Percentiles rank a stretch among this genome's conserved stretches.
These are phyloP conservation scores for Amblyteles armatorius DNA, from an alignment of 2,888 invertebrate genomes.

Conservation along the genomic window DNA sequence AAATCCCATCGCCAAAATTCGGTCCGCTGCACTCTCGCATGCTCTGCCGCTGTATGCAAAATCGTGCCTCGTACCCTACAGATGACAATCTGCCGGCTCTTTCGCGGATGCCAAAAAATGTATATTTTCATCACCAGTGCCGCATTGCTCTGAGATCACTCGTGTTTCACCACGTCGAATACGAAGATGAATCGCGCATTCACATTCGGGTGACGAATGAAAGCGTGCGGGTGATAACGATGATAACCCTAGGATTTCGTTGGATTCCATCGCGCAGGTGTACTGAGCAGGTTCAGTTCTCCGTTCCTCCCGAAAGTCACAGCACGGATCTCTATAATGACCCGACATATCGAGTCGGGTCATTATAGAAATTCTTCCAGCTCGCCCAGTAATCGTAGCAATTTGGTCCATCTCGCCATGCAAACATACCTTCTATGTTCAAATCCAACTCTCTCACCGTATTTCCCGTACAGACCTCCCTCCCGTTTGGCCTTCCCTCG, in stretches of 20 bases:
- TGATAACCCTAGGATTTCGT: too few species aligned
- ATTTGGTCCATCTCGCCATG: not conserved
- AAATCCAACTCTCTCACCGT: constrained; percentile 26
- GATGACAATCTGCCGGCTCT: constrained; percentile 20
- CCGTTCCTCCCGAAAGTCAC: too few species aligned
- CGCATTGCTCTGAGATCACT: not conserved
- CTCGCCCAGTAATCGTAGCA: not conserved
- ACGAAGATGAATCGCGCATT: not conserved
- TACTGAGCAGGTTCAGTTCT: too few species aligned
- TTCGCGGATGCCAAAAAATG: constrained; percentile 24
- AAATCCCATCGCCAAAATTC: constrained; percentile 71
- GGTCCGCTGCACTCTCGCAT: constrained; percentile 19
- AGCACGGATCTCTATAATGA: not conserved
- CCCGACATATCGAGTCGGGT: not conserved
- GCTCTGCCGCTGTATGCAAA: constrained; percentile 37
- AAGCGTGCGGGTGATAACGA: not conserved
- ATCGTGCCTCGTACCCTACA: constrained; percentile 5
- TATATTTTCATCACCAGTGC: constrained; percentile 21
- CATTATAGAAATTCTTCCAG: not conserved
- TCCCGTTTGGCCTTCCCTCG: constrained; percentile 32
- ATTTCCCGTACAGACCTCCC: not conserved
- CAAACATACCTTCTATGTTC: not conserved
- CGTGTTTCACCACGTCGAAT: not conserved
- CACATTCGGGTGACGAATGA: not conserved
- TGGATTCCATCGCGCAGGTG: too few species aligned